Evolutionary conservation across 2,797 vertebrate species (phyloP).

Genomic region (Hydrolagus colliei): DNA sequence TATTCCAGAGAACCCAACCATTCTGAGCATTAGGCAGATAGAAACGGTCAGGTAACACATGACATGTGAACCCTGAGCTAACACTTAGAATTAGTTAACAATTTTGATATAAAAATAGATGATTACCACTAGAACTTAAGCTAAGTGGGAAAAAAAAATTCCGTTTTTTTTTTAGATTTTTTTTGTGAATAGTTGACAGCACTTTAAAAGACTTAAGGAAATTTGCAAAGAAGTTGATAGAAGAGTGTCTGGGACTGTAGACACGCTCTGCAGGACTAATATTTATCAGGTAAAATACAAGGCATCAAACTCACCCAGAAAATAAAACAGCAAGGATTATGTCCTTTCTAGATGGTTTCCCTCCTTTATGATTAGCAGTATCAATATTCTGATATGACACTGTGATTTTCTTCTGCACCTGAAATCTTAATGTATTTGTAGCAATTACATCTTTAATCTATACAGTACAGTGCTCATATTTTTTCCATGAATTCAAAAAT

Average conservation of each 20-base stretch:
- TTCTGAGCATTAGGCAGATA: constrained; percentile 7
- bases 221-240: neutral
- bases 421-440: neutral
- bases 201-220: neutral
- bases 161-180: neutral
- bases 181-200: neutral
- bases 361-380: neutral
- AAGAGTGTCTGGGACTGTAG: neutral
- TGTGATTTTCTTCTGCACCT: neutral
- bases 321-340: neutral
- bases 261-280: neutral
- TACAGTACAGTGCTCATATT: constrained; percentile 1
- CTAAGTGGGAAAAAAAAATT: constrained; percentile 51
- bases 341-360: neutral
- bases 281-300: neutral
- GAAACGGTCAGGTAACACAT: constrained; percentile 44
- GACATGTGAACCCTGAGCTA: constrained; percentile 73
- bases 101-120: constrained; percentile 77
- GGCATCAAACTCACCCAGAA: neutral
- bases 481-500: neutral
- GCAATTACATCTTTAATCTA: neutral
- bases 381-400: neutral
- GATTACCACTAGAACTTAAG: constrained; percentile 73
- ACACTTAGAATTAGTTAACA: constrained; percentile 69
- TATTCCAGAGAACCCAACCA: neutral